These are phyloP conservation scores for Drosophila funebris DNA, from an alignment of 1,140 invertebrate genomes.

Conservation along the genomic window DNA sequence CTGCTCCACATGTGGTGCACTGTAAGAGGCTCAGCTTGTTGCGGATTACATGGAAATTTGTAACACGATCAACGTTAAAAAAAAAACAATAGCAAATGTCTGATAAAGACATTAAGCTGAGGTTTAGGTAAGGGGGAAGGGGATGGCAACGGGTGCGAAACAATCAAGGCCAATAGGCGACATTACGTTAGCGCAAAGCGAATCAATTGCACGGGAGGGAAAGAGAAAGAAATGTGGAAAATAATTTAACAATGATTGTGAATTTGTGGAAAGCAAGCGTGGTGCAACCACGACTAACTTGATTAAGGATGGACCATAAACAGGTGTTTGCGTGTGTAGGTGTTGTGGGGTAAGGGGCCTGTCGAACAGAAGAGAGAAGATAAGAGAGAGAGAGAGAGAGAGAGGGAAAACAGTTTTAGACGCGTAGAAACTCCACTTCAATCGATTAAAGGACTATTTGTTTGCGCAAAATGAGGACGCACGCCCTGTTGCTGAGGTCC, in stretches of 20 bases:
- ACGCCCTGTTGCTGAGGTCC: not conserved
- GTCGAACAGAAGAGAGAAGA: not conserved
- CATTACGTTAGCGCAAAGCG: conserved; percentile 66
- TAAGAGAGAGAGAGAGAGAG: not conserved
- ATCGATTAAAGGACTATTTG: conserved; percentile 45
- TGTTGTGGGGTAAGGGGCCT: not conserved
- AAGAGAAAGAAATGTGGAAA: conserved; percentile 3
- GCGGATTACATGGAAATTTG: conserved; percentile 38
- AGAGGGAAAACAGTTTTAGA: not conserved
- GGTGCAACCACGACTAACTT: conserved; percentile 46
- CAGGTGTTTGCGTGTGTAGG: conserved; percentile 23
- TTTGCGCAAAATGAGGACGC: conserved; percentile 20
- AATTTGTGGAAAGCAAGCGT: conserved; percentile 30
- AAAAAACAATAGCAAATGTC: not conserved
- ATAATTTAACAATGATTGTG: conserved; percentile 28
- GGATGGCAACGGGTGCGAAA: conserved; percentile 19
- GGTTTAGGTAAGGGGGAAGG: not conserved
- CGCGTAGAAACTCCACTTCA: not conserved
- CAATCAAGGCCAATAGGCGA: conserved; percentile 70
- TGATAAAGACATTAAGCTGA: conserved; percentile 66
- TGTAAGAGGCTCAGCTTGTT: not conserved
- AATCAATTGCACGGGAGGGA: conserved; percentile 60
- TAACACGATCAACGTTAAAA: conserved; percentile 44
- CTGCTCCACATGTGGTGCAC: not conserved
- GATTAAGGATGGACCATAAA: conserved; percentile 34